These are phyloP conservation scores for Cynopterus sphinx DNA, from an alignment of 2,797 vertebrate species.

Conservation along the genomic window DNA sequence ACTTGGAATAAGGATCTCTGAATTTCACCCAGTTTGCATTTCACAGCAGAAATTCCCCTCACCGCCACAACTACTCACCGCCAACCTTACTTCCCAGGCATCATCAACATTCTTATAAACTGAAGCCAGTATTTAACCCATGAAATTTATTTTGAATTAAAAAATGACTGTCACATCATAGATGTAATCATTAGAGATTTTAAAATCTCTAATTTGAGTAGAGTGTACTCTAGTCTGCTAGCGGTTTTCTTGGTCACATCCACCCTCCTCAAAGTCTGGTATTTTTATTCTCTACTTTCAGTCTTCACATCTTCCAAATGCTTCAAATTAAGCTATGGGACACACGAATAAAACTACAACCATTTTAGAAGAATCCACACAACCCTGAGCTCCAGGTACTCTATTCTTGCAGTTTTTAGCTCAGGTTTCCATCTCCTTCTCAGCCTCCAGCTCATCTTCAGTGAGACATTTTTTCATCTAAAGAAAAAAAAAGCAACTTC, in stretches of 20 bases:
- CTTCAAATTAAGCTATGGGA: background rate
- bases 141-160: background rate
- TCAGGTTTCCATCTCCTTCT: background rate
- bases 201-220: background rate
- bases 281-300: background rate
- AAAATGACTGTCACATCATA: background rate
- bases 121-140: background rate
- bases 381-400: background rate
- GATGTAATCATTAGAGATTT: background rate
- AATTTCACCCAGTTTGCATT: background rate
- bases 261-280: background rate
- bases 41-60: background rate
- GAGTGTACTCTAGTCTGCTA: background rate
- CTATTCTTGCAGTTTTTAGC: background rate
- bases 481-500: slow-evolving; percentile 14
- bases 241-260: background rate
- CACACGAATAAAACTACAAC: background rate
- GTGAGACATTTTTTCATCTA: background rate
- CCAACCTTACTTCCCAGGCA: background rate
- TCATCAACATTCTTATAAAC: background rate
- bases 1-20: background rate
- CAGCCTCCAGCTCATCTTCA: background rate
- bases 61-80: background rate
- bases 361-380: background rate
- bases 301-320: background rate